Evolutionary conservation across 2,113 vertebrate species (phyloP).

Genomic region (Forbesichthys papilliferus): DNA sequence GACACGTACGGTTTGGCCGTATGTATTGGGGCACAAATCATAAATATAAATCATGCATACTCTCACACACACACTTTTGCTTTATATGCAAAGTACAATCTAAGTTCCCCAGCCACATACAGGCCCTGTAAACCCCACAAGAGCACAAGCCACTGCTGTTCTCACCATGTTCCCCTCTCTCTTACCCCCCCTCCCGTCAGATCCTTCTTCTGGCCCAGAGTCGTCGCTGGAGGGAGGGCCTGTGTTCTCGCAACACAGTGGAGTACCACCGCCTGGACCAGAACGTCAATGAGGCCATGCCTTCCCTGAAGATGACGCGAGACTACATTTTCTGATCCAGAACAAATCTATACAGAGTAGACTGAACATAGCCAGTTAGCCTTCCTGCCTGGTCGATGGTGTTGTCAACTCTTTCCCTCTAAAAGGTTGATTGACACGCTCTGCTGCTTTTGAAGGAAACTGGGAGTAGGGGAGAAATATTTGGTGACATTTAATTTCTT

Average conservation of each 20-base stretch:
- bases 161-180: constrained; percentile 12
- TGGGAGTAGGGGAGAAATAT: constrained; percentile 9
- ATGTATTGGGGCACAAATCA: no score
- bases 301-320: constrained; percentile 93
- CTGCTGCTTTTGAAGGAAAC: constrained; percentile 18
- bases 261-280: constrained; percentile 94
- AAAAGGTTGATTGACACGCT: constrained; percentile 27
- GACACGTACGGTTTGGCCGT: no score
- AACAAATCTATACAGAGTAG: background rate
- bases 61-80: no score
- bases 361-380: constrained; percentile 19
- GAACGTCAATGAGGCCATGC: constrained; percentile 95
- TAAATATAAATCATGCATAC: no score
- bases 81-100: no score
- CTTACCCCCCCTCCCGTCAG: constrained; percentile 63
- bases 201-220: constrained; percentile 90
- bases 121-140: no score
- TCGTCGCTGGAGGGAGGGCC: constrained; percentile 88
- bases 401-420: constrained; percentile 25
- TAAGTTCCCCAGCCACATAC: no score
- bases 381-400: background rate
- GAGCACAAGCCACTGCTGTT: no score
- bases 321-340: constrained; percentile 89
- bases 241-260: constrained; percentile 87
- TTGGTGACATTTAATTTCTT: background rate